Percentiles rank a stretch among this genome's conserved stretches.
These are phyloP conservation scores for Colistium nudipinnis DNA, from an alignment of 2,113 vertebrate genomes.

Conservation along the genomic window DNA sequence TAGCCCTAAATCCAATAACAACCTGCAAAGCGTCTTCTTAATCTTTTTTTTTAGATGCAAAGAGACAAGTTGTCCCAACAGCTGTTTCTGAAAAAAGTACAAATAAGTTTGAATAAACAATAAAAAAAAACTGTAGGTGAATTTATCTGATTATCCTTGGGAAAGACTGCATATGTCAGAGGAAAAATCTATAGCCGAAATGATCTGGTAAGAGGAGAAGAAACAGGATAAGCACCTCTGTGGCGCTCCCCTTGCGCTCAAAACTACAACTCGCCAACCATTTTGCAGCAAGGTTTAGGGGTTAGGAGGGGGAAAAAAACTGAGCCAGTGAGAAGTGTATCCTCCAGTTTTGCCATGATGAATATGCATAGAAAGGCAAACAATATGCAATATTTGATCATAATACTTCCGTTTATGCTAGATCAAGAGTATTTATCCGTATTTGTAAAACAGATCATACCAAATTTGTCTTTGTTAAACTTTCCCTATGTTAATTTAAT, in stretches of 20 bases:
- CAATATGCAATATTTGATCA: slow-evolving; percentile 17
- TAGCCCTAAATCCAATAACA: slow-evolving; percentile 47
- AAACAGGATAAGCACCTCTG: slow-evolving; percentile 41
- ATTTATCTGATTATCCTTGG: slow-evolving; percentile 1
- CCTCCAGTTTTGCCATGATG: slow-evolving; percentile 44
- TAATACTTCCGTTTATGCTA: slow-evolving; percentile 1
- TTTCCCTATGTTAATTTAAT: slow-evolving; percentile 17
- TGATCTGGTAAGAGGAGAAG: too few species aligned
- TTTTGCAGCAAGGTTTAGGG: slow-evolving; percentile 69
- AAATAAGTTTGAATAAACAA: too few species aligned
- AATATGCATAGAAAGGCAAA: slow-evolving; percentile 32
- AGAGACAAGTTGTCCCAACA: too few species aligned
- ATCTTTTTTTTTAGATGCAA: too few species aligned
- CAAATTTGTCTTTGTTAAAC: slow-evolving; percentile 4
- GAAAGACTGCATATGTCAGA: slow-evolving; percentile 24
- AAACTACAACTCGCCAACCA: slow-evolving; percentile 43
- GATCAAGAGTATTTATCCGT: slow-evolving; percentile 2
- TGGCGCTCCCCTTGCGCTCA: slow-evolving; percentile 31
- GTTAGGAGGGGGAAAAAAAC: slow-evolving; percentile 55
- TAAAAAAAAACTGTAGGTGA: slow-evolving; percentile 2
- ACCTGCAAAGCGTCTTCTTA: slow-evolving; percentile 38
- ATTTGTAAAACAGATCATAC: slow-evolving; percentile 30
- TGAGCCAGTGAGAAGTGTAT: slow-evolving; percentile 46
- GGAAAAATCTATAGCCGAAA: too few species aligned
- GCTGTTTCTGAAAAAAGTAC: too few species aligned